Evolutionary conservation across 1,140 invertebrate genomes (phyloP), one percentile per base, ranked within the genome.

Genomic region (Drosophila jambulina): DNA sequence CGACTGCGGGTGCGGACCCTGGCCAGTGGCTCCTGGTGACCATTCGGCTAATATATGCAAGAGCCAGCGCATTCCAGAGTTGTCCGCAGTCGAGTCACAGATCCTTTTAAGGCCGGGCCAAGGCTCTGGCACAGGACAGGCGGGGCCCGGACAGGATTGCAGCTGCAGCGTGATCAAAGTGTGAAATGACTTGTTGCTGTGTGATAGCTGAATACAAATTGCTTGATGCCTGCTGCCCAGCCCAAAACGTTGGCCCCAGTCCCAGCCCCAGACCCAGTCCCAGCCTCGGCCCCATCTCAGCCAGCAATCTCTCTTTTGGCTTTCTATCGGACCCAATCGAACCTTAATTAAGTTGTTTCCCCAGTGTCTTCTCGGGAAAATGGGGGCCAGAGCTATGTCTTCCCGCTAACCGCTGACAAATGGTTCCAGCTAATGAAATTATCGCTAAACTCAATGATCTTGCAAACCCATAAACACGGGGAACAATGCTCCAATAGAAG

Each of bases 131-230:
- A 32, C 61, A 67, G 75, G 45, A 62, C 69, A 46, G 69, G 19
- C 56, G 69, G 36, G 51, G 19, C 9, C 46, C 36, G 65, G 53
- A 38, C 58, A 46, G 63, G 48, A 40, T 46, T 77, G 64, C 62
- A 82, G 78, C 82, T 70, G 75, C 62, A 75, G 82, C 85, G 85
- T 90, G 85, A 90, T 90, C 85, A 90, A 90, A 90, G 85, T 90
- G 85, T 90, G 85, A 90, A 90, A 90, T 90, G 85, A 90, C 85
- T 90, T 90, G 85, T 90, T 90, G 85, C 81, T 79, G 85, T 85
- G 86, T 70, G 75, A 79, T 82, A 82, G 75, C 59, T 83, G 85
- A 80, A 90, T 90, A 90, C 85, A 90, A 90, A 90, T 90, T 90
- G 85, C 75, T 90, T 90, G 78, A 90, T 90, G 85, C 85, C 85